phyloP scores from a whole-genome alignment of 2,888 invertebrate genomes.

The Dione vanillae region DNA sequence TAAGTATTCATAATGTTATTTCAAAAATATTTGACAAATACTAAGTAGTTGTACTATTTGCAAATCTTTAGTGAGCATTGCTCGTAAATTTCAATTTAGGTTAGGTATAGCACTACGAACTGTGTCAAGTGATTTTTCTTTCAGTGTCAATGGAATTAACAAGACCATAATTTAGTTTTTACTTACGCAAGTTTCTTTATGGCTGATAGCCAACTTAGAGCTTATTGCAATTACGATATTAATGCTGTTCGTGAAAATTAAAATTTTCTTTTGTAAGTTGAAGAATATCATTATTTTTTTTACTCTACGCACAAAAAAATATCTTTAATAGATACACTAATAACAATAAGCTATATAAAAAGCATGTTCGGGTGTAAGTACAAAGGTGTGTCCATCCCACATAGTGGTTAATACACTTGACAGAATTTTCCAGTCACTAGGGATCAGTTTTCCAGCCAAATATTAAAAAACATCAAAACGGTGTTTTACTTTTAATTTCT shows the following conservation, averaged over 20 bases:
- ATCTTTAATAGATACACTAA: too few relatives aligned
- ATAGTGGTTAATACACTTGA: too few relatives aligned
- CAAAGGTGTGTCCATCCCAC: too few relatives aligned
- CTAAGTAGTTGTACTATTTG: not conserved
- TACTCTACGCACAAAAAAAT: too few relatives aligned
- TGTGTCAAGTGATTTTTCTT: slow-evolving; percentile 37
- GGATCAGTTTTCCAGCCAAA: not conserved
- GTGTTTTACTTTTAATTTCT: not conserved
- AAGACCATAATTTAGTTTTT: slow-evolving; percentile 35
- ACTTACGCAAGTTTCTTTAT: slow-evolving; percentile 37
- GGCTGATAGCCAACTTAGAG: slow-evolving; percentile 37
- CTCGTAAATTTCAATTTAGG: slow-evolving; percentile 26
- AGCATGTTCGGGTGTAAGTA: too few relatives aligned
- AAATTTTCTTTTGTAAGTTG: too few relatives aligned
- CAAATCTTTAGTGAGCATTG: slow-evolving; percentile 8
- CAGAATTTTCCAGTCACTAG: too few relatives aligned
- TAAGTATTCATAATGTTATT: not conserved
- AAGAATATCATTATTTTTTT: too few relatives aligned
- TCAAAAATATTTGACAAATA: slow-evolving; percentile 1
- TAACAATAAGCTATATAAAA: too few relatives aligned
- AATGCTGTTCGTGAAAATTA: too few relatives aligned
- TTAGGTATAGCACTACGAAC: slow-evolving; percentile 32
- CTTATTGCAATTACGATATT: slow-evolving; percentile 20
- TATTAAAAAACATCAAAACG: not conserved
- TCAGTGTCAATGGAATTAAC: slow-evolving; percentile 28